Base-by-base conservation (phyloP, 2,797 vertebrate genomes). In the Cuniculus paca region DNA sequence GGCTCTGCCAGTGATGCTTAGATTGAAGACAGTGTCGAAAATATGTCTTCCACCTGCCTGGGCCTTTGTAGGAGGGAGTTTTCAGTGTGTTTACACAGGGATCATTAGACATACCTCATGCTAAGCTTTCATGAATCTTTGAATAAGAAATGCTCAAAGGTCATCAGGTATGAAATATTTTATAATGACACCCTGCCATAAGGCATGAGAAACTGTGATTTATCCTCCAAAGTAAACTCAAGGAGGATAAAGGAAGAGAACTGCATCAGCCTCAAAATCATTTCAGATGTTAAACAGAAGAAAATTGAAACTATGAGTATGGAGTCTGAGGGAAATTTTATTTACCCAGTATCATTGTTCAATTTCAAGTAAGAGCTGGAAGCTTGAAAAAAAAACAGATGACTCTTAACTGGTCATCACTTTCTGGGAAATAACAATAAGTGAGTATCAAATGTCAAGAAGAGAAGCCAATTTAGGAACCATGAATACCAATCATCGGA, bases 101-200 rank as follows among this genome's bases (percentile, higher is more conserved):
- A 96, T 97, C 97, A 97, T 98, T 97, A 98, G 97, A 98, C 31
- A 34, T 85, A 97, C 19, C 90, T 97, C 90, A 98, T 94, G 95
- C 90, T 92, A 96, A 97, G 95, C 91, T 97, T 96, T 94, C 96
- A 97, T 92, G 80, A 96, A 95, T 96, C 96, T 98, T 97, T 98
- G 98, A 99, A 98, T 98, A 98, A 98, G 96, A 98, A 98, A 96
- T 50, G 68, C 92, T 98, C 97, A 98, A 98, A 98, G 97, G 94
- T 98, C 98, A 98, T 98, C 90, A 98, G 86, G 63, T 96, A 88
- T 92, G 93, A 98, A 98, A 98, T 98, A 98, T 98, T 97, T 98
- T 98, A 98, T 98, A 98, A 98, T 98, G 98, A 98, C 97, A 98
- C 70, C 86, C 96, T 98, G 98, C 98, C 98, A 98, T 96, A 98